phyloP scores from a whole-genome alignment of 2,797 vertebrate genomes.

The Jordanella pulchra region DNA sequence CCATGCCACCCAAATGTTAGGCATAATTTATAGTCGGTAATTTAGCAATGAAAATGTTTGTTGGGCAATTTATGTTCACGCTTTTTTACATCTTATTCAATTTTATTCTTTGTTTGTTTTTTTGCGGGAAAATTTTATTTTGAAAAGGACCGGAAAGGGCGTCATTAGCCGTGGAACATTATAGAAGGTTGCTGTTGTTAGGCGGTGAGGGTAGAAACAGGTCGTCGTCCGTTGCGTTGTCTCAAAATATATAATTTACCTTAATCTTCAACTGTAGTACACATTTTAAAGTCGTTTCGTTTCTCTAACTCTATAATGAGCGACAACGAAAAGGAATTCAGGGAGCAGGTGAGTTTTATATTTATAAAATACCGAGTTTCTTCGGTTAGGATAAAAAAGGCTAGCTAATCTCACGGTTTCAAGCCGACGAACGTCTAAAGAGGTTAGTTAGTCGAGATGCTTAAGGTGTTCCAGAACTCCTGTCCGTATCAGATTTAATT shows the following conservation, averaged over 20 bases:
- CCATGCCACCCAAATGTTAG: no score
- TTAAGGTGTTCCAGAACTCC: not conserved
- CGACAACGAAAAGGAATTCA: conserved; percentile 77
- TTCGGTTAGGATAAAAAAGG: conserved; percentile 10
- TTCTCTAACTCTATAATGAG: conserved; percentile 65
- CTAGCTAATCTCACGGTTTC: conserved; percentile 24
- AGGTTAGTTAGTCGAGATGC: not conserved
- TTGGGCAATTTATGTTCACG: not conserved
- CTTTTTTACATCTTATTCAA: not conserved
- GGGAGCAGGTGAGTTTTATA: conserved; percentile 68
- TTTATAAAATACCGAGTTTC: not conserved
- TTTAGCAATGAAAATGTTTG: not conserved
- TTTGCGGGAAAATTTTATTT: not conserved
- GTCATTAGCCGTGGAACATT: not conserved
- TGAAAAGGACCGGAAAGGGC: not conserved
- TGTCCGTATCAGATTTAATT: not conserved
- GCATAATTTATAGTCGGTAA: not conserved
- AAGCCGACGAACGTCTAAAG: not conserved
- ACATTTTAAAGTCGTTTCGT: not conserved
- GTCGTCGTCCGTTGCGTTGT: not conserved
- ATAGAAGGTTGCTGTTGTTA: conserved; percentile 3
- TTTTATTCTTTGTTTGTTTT: not conserved
- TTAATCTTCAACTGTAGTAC: fast-evolving
- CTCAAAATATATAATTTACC: not conserved
- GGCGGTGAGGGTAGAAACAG: not conserved